Base-by-base conservation (phyloP, 1,140 invertebrate genomes). In the Drusus annulatus region DNA sequence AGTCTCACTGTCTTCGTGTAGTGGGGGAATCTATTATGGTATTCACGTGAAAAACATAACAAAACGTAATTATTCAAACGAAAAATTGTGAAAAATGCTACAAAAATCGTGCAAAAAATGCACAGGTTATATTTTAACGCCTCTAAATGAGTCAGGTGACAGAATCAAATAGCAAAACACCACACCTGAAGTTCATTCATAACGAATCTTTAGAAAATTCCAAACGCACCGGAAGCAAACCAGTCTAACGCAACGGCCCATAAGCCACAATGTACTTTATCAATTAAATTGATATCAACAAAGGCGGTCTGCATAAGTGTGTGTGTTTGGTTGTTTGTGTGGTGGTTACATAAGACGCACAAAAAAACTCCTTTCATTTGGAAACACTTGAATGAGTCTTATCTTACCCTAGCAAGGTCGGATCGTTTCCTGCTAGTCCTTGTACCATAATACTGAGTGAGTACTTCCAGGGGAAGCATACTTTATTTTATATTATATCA, bases 331-430 rank as follows among this genome's bases (percentile, higher is more conserved):
- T 45, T 45, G 10, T 7, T 45, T 45, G 10, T 45, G 36, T 45
- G 1, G 36, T 45, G 36, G 36, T 45, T 45, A 76, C 60, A 74
- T 69, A 76, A 76, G 73, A 63, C 23, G 54, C 3, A 73, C 63
- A 81, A 82, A 82, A n/a, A 82, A 82, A 76, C 76, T 82, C 78
- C 81, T 77, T 82, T 82, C 69, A 80, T 56, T 1, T 21, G 36
- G 28, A 69, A 74, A 80, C 78, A 80, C 81, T 80, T 68, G 75
- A 80, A 69, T 62, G 81, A 82, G 80, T 80, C 81, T 82, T 82
- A 82, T 82, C 81, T 82, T 13, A 80, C 81, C 81, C 80, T 82
- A 19, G 58, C 81, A 82, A 82, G 81, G 81, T 58, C 81, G 81
- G 45, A 19, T 78, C 54, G 68, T 50, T 82, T 82, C 81, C 81